A percentile compares a stretch with the other conserved stretches of the same genome.
Conservation (phyloP, 2,113 vertebrate genomes). For the Podarcis muralis region DNA sequence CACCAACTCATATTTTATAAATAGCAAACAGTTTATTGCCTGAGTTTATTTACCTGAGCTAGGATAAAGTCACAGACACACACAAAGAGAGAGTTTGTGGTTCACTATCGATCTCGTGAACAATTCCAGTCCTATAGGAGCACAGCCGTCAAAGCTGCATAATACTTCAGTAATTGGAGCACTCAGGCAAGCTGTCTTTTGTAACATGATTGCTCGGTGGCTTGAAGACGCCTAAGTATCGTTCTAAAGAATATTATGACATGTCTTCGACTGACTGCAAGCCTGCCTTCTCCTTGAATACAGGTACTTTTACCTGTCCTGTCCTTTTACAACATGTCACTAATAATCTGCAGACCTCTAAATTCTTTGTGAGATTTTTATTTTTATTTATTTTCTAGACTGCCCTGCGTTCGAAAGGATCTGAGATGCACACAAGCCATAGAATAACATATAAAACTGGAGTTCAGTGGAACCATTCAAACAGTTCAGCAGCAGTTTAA, state of each 20-base stretch:
- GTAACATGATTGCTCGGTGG: rapidly evolving
- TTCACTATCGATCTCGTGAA: neutral
- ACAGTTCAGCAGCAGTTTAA: too few species aligned
- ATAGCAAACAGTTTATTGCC: neutral
- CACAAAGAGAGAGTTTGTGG: neutral
- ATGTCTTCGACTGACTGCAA: rapidly evolving
- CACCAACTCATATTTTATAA: neutral
- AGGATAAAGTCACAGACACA: neutral
- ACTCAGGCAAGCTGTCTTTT: rapidly evolving
- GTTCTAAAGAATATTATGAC: neutral
- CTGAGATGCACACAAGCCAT: too few species aligned
- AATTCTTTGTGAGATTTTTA: conserved; percentile 38
- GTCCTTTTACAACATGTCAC: neutral
- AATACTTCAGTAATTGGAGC: neutral
- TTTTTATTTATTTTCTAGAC: too few species aligned
- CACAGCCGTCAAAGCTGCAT: neutral
- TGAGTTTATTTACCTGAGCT: neutral
- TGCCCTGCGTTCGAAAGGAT: too few species aligned
- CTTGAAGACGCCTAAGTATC: neutral
- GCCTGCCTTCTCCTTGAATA: neutral
- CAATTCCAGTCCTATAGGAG: neutral
- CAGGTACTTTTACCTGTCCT: neutral
- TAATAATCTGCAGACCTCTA: neutral
- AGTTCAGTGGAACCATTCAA: too few species aligned
- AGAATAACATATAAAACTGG: too few species aligned